A percentile compares a stretch with the other conserved stretches of the same genome.
These are phyloP conservation scores for Cydia splendana DNA, from an alignment of 1,140 invertebrate genomes.

Conservation along the genomic window DNA sequence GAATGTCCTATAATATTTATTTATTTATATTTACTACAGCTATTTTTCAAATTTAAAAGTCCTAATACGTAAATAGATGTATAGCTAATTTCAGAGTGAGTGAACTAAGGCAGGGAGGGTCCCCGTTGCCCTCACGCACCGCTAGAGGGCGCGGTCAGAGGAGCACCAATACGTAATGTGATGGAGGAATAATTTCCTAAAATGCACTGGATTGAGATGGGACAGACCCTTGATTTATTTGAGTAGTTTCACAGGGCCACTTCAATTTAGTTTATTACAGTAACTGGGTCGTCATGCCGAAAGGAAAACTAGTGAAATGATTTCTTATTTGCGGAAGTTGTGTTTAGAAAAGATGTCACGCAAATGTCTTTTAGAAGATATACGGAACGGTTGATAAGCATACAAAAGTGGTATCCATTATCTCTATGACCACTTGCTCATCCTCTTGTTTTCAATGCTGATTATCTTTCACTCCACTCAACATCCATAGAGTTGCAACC, in stretches of 20 bases:
- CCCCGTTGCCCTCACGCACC: slow-evolving; percentile 56
- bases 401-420: no score
- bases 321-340: background rate
- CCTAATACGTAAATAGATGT: background rate
- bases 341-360: background rate
- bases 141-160: slow-evolving; percentile 58
- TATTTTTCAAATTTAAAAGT: no score
- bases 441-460: background rate
- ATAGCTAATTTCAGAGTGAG: slow-evolving; percentile 33
- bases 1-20: no score
- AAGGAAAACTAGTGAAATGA: background rate
- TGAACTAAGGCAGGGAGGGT: slow-evolving; percentile 35
- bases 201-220: slow-evolving; percentile 63
- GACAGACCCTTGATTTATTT: slow-evolving; percentile 50
- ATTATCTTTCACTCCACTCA: background rate
- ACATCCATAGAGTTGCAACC: background rate
- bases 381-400: no score
- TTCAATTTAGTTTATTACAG: slow-evolving; percentile 61
- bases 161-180: slow-evolving; percentile 64
- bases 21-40: no score
- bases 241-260: slow-evolving; percentile 54
- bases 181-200: slow-evolving; percentile 67
- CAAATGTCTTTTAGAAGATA: no score
- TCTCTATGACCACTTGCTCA: no score
- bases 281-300: background rate